Evolutionary conservation across 2,797 vertebrate species (phyloP).

Genomic region (Paramormyrops hopkinsi): DNA sequence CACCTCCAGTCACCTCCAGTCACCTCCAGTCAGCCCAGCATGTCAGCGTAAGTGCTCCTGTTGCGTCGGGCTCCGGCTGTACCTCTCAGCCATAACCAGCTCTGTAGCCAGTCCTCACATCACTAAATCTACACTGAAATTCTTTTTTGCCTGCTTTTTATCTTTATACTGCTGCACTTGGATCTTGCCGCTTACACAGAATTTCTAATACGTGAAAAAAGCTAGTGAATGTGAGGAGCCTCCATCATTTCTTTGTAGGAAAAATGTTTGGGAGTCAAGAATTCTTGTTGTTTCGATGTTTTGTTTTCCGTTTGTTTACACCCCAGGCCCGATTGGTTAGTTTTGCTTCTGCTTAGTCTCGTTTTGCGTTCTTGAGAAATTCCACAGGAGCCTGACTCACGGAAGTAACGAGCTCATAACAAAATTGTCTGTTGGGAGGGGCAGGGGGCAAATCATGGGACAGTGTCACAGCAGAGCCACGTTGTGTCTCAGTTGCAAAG

Average conservation of each 20-base stretch:
- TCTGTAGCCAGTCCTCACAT: background rate
- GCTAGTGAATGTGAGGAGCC: background rate
- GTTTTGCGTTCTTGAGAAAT: background rate
- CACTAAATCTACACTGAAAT: background rate
- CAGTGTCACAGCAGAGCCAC: background rate
- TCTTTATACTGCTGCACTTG: background rate
- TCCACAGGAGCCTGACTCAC: background rate
- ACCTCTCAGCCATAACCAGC: background rate
- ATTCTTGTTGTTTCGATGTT: background rate
- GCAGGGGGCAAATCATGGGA: background rate
- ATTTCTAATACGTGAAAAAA: background rate
- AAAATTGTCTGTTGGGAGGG: background rate
- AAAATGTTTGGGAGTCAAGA: background rate
- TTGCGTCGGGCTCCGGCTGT: background rate
- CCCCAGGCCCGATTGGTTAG: background rate
- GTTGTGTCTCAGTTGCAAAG: background rate
- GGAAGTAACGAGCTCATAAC: background rate
- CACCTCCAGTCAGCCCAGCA: background rate
- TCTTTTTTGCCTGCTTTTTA: background rate
- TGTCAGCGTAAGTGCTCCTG: constrained; percentile 22
- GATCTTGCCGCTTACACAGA: background rate
- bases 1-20: background rate
- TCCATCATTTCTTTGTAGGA: background rate
- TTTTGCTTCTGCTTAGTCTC: background rate
- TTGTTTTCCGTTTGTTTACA: background rate